A percentile compares a stretch with the other conserved stretches of the same genome.
These are phyloP conservation scores for Oryzias melastigma DNA, from an alignment of 2,113 vertebrate species.

Conservation along the genomic window DNA sequence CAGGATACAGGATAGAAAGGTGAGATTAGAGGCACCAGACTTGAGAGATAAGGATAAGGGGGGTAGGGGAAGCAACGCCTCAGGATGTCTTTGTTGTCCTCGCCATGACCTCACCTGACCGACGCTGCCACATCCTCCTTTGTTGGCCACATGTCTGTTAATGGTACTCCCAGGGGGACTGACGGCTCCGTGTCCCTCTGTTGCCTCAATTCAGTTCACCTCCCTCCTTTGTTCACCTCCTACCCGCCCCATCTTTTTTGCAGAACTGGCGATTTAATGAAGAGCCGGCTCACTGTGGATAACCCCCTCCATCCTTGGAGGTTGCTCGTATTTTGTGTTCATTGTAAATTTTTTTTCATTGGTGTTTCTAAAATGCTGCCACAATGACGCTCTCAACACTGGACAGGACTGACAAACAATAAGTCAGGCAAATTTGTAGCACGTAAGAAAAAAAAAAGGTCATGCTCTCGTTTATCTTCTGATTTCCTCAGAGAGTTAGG, in stretches of 20 bases:
- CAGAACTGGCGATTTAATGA: conserved; percentile 74
- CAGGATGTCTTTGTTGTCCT: conserved; percentile 52
- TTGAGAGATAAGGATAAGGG: conserved; percentile 7
- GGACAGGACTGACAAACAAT: no score
- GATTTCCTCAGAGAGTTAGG: not conserved
- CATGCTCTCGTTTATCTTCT: not conserved
- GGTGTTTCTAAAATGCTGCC: not conserved
- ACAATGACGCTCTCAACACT: no score
- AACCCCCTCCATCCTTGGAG: conserved; percentile 44
- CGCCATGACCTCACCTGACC: conserved; percentile 64
- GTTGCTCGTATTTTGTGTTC: conserved; percentile 14
- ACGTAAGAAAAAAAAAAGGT: no score
- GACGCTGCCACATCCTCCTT: conserved; percentile 42
- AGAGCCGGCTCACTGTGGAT: conserved; percentile 50
- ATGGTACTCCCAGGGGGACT: conserved; percentile 54
- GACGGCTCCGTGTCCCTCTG: conserved; percentile 29
- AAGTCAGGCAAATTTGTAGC: no score
- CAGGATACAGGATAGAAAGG: conserved; percentile 7
- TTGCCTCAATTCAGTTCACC: conserved; percentile 2
- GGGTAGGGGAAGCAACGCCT: not conserved
- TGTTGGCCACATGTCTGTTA: conserved; percentile 61
- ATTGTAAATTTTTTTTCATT: conserved; percentile 7
- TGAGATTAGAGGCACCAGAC: conserved; percentile 16
- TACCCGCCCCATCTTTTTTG: conserved; percentile 54
- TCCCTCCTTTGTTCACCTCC: conserved; percentile 29